These are phyloP conservation scores for Plectropomus leopardus DNA, from an alignment of 2,113 vertebrate genomes.

Conservation along the genomic window DNA sequence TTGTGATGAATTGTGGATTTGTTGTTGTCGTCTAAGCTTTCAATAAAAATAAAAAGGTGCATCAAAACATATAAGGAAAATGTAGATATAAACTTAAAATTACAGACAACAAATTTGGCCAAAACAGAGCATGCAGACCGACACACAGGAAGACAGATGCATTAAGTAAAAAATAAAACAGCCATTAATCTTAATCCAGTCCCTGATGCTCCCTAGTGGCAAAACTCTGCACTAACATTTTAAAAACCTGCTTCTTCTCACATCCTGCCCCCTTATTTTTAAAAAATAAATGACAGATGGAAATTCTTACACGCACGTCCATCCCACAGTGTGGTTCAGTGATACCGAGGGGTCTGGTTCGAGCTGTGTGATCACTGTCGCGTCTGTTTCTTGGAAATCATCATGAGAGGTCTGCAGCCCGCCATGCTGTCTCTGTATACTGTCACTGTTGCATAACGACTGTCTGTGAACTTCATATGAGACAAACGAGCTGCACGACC, in stretches of 20 bases:
- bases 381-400: constrained; percentile 7
- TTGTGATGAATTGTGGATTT: no score
- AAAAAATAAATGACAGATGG: background rate
- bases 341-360: background rate
- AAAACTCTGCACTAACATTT: constrained; percentile 34
- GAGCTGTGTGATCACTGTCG: background rate
- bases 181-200: constrained; percentile 29
- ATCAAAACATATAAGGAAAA: background rate
- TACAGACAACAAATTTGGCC: background rate
- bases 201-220: constrained; percentile 76
- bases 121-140: background rate
- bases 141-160: background rate
- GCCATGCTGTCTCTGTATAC: background rate
- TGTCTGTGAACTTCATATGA: background rate
- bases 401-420: constrained; percentile 27
- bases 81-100: background rate
- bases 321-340: background rate
- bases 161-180: background rate
- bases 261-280: background rate
- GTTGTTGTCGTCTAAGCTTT: no score
- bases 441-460: constrained; percentile 29
- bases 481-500: background rate
- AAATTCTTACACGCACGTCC: background rate
- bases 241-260: background rate
- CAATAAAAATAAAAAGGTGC: no score